These are phyloP conservation scores for Dysmachus trigonus DNA, from an alignment of 2,888 invertebrate species.

Conservation along the genomic window DNA sequence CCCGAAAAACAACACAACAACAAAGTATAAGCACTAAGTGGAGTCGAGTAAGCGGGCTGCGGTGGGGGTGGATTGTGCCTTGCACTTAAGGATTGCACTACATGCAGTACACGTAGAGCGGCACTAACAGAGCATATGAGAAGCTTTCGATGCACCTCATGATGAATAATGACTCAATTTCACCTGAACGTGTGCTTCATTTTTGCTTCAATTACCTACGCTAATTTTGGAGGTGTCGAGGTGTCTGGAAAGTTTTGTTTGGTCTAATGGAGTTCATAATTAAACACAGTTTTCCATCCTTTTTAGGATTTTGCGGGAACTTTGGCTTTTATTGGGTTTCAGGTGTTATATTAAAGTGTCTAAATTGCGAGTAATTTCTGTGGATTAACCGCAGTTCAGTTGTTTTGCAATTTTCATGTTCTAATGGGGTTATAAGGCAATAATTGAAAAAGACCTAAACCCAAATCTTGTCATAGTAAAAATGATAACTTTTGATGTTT, in stretches of 20 bases:
- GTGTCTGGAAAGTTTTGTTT: neutral
- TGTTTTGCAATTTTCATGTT: neutral
- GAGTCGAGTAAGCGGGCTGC: neutral
- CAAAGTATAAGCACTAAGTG: neutral
- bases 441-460: no score
- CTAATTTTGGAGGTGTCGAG: neutral
- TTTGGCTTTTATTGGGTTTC: neutral
- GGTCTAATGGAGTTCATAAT: neutral
- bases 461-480: no score
- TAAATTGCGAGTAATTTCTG: neutral
- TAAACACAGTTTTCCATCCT: neutral
- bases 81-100: neutral
- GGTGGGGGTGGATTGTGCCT: neutral
- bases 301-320: neutral
- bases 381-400: neutral
- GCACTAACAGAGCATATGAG: neutral
- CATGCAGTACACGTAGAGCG: neutral
- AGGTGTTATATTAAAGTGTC: neutral
- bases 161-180: neutral
- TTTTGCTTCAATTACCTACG: neutral
- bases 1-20: neutral
- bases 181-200: neutral
- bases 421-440: no score
- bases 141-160: neutral
- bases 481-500: no score